Evolutionary conservation across 2,113 vertebrate genomes (phyloP).

Genomic region (Alces alces): DNA sequence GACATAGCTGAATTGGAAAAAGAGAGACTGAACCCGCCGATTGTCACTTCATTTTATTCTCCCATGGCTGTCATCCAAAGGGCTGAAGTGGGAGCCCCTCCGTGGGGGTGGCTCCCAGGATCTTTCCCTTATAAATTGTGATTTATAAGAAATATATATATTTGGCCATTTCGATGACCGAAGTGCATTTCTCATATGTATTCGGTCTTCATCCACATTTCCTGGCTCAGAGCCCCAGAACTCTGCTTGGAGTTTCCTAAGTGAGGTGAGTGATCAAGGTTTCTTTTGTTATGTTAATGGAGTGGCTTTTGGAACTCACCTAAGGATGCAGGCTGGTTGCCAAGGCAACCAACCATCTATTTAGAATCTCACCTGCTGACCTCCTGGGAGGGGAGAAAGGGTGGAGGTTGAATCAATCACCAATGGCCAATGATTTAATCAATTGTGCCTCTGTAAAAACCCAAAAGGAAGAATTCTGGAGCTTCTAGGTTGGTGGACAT

Average conservation of each 20-base stretch:
- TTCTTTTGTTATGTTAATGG: neutral
- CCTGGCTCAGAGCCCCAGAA: neutral
- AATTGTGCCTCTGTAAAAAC: neutral
- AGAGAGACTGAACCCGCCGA: slow-evolving; percentile 29
- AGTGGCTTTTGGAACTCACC: neutral
- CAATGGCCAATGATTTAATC: neutral
- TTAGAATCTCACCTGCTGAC: neutral
- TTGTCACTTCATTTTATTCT: slow-evolving; percentile 50
- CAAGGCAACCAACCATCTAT: neutral
- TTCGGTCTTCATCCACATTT: neutral
- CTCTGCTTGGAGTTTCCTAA: neutral
- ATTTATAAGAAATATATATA: neutral
- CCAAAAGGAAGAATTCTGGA: neutral
- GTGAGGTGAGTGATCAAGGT: neutral
- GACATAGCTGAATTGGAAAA: slow-evolving; percentile 41
- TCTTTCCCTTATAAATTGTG: neutral
- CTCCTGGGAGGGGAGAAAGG: neutral
- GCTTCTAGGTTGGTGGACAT: neutral
- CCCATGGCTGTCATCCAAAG: slow-evolving; percentile 1
- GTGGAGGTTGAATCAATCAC: neutral
- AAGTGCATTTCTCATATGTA: neutral
- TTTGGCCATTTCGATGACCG: neutral
- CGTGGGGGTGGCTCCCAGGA: fast-evolving
- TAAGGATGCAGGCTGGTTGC: neutral
- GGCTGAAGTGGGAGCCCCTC: neutral